Evolutionary conservation across 2,113 vertebrate genomes (phyloP).

Genomic region (Gymnorhina tibicen): DNA sequence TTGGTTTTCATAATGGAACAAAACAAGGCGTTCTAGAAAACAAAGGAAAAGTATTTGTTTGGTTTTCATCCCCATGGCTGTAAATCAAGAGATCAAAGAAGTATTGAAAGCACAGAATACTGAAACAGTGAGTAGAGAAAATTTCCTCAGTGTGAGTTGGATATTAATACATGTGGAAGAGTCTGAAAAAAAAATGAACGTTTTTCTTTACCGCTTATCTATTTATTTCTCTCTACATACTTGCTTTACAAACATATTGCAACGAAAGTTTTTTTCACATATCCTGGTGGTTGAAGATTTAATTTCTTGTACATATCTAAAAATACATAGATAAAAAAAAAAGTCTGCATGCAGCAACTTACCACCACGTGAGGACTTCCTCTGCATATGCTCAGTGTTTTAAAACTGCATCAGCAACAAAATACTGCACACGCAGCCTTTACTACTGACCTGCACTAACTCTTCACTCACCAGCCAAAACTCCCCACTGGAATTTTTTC

Average conservation of each 20-base stretch:
- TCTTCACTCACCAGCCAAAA: background rate
- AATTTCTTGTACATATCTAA: slow-evolving; percentile 39
- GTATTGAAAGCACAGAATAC: background rate
- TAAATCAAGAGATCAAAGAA: background rate
- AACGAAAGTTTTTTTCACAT: background rate
- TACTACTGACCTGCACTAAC: background rate
- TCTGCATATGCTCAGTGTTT: slow-evolving; percentile 10
- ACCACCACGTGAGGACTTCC: background rate
- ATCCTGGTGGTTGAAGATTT: slow-evolving; percentile 18
- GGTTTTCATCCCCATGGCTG: background rate
- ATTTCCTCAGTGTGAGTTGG: background rate
- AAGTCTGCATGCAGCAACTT: background rate
- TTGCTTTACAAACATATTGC: background rate
- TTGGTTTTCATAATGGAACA: slow-evolving; percentile 10
- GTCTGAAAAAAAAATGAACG: background rate
- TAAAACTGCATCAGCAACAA: background rate
- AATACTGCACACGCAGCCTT: background rate
- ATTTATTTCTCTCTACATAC: background rate
- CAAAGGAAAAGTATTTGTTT: background rate
- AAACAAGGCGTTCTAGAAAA: background rate
- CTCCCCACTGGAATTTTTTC: background rate
- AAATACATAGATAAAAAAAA: background rate
- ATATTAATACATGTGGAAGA: background rate
- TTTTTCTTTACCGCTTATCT: background rate
- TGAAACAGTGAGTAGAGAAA: background rate